Evolutionary conservation across 2,888 invertebrate genomes (phyloP), one percentile per base, ranked within the genome.

Genomic region (Caenorhabditis sp.): DNA sequence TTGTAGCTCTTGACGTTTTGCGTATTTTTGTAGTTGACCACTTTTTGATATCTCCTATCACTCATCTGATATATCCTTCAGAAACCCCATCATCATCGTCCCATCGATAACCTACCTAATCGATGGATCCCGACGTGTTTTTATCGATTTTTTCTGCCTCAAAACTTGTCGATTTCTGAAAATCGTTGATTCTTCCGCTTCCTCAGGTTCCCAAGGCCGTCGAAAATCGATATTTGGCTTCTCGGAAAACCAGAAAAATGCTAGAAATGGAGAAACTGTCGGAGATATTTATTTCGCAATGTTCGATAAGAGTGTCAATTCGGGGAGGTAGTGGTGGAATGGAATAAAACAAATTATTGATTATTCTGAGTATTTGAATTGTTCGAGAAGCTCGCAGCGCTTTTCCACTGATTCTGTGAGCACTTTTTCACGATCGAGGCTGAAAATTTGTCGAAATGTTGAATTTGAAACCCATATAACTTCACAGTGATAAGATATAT

Each of bases 231-330:
- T 79, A 22, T 78, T 78, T n/a, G 28, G 37, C 13, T 56, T 74
- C 22, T 40, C 40, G 40, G 13, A 40, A 40, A 40, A 40, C 32
- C n/a, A n/a, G n/a, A n/a, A n/a, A 32, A 6, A 6, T 32, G 9
- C 4, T 32, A 4, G 9, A 32, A 32, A 32, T 32, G 5, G 9
- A 32, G 5, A 40, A 13, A 40, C 6, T 11, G 71, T 58, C 15
- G 79, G 79, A 18, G 79, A 79, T 53, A 24, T 79, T 13, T 79
- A 79, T 61, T 79, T 79, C 28, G 67, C 64, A 32, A 79, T 79
- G 79, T 79, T 79, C 35, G 69, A 79, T n/a, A 79, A 71, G n/a
- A 60, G 37, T 22, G 50, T 68, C 3, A 69, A 64, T 18, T 28
- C 62, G 5, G 0, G n/a, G 8, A 44, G n/a, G n/a, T n/a, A n/a